Base-by-base conservation (phyloP, 2,888 invertebrate species). In the Cheilosia vulpina region DNA sequence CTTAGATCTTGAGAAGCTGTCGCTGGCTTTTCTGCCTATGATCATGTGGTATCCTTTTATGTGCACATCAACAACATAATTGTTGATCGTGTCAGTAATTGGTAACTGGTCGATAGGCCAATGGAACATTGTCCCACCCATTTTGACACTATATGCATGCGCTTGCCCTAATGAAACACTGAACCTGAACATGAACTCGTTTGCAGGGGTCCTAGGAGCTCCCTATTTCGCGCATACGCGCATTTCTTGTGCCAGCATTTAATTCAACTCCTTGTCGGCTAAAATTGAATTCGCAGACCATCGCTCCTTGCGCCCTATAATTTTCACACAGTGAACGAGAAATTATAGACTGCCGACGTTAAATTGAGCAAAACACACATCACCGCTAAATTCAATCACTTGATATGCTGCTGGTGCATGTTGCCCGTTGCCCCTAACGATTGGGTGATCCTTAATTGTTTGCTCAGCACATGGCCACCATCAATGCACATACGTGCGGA, bases 291-390 rank as follows among this genome's bases (percentile, higher is more conserved):
- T 77, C 45, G 66, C 66, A 31, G 34, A 21, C 66, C 76, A 60
- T 58, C 58, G 17, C 11, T 31, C 41, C 27, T 27, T 15, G 58
- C 31, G 38, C 68, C 60, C 52, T 68, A 43, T 77, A 53, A 77
- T 62, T 63, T 55, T 4, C 41, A 34, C 13, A 45, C 63, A 38
- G 63, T 63, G 55, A 63, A 55, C 43, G 34, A 45, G 53, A 73
- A 63, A 73, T 69, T 60, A 45, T 38, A 43, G 13, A 24, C 43
- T 24, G 21, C 60, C 38, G 17, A 52, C 43, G 19, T 31, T 76
- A 68, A 76, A 76, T 76, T 76, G 60, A 69, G 62, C 60, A 53
- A 58, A 77, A 68, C 58, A 62, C 41, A 21, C 57, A 69, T 55
- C 43, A 31, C 43, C 13, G 7, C 38, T 21, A 45, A 45, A 69